Evolutionary conservation across 64 coral and sea anemone species (phyloP), one percentile per base, ranked within the genome.

Genomic region (Platygyra sinensis): DNA sequence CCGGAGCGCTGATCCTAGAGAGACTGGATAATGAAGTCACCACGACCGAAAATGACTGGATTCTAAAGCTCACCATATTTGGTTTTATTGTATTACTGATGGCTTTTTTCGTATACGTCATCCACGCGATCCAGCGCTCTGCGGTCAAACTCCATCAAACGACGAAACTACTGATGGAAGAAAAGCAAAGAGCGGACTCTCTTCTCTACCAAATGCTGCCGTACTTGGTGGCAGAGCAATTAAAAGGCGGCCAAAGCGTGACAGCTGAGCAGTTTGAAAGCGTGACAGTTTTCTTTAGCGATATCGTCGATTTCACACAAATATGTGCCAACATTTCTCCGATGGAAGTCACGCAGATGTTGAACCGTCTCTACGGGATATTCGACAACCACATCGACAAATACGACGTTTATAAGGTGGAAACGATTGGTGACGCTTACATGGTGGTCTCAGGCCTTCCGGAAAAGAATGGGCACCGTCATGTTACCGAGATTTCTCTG

Each of bases 231-330:
- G 94, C 94, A 29, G 94, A 96, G 19, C 91, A 92, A 25, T 65
- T 96, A 25, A 96, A 96, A 54, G 72, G 74, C 83, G 91, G 91
- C 30, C 75, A 93, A 30, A 93, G 72, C 33, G 94, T 96, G 17
- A 30, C 24, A 28, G 87, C 94, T 29, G 90, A 96, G 49, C 77
- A 96, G 72, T 96, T 96, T 75, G 94, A 96, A 32, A 93, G 87
- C 62, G 94, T 96, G 29, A 96, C 94, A 24, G 94, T 96, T 15
- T 96, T 86, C 39, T 96, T 96, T 76, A 90, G 86, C 39, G 94
- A 96, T 55, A 96, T 96, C 30, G 94, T 96, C 2, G 86, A 90
- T 62, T 96, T 96, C 71, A 96, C 94, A 18, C 89, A 90, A 69
- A 96, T 96, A 28, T 96, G 94, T 51, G 76, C 94, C 5, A 86